Conservation (phyloP, 2,113 vertebrate species). For the Menura novaehollandiae region DNA sequence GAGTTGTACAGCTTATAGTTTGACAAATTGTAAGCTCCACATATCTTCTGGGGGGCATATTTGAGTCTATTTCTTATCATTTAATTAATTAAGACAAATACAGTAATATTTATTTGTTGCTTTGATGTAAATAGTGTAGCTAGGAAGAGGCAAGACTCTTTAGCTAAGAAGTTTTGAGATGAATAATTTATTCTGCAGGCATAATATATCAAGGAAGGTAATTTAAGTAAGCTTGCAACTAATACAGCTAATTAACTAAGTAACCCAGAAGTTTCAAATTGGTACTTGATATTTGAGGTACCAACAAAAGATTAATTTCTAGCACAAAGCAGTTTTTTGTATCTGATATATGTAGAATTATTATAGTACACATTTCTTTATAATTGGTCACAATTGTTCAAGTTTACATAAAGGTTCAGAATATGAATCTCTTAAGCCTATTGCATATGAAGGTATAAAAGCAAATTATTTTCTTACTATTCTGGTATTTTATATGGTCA, state of each 20-base stretch:
- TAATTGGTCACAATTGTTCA: background rate
- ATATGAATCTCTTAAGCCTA: background rate
- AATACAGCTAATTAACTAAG: slow-evolving; percentile 57
- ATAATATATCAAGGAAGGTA: slow-evolving; percentile 75
- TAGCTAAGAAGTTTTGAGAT: slow-evolving; percentile 71
- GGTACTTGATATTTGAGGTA: slow-evolving; percentile 19
- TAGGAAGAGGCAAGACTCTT: slow-evolving; percentile 32
- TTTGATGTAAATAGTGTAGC: background rate
- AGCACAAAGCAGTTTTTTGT: background rate
- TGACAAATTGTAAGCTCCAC: slow-evolving; percentile 84
- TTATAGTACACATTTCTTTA: background rate
- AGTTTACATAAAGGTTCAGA: background rate
- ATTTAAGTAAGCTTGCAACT: slow-evolving; percentile 71
- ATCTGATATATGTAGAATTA: background rate
- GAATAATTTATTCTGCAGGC: slow-evolving; percentile 86
- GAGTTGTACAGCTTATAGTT: slow-evolving; percentile 81
- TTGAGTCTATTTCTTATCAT: slow-evolving; percentile 39
- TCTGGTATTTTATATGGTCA: background rate
- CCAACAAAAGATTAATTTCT: slow-evolving; percentile 5
- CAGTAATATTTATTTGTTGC: background rate
- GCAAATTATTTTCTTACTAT: background rate
- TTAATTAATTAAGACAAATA: slow-evolving; percentile 36
- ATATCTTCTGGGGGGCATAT: slow-evolving; percentile 83
- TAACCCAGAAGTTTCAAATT: slow-evolving; percentile 21
- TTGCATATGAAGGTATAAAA: background rate